Conservation (phyloP, 53 echinoderm and acorn worm species). For the Hippasteria phrygiana region DNA sequence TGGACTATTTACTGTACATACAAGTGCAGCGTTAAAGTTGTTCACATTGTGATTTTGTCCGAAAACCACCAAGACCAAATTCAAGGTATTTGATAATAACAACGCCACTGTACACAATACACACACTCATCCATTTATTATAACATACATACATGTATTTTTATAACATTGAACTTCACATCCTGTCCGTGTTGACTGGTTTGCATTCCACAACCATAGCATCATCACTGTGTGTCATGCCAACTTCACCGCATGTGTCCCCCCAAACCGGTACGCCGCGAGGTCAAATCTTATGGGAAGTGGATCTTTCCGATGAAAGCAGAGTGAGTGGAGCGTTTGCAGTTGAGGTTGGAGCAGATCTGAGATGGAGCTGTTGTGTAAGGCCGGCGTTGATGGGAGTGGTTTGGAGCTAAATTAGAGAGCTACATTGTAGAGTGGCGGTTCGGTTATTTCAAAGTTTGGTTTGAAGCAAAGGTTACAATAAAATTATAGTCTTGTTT, state of each 20-base stretch:
- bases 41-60: background rate
- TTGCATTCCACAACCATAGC: slow-evolving; percentile 43
- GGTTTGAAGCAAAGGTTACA: too few relatives aligned
- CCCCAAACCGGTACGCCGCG: slow-evolving; percentile 28
- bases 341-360: background rate
- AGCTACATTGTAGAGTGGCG: background rate
- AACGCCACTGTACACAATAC: background rate
- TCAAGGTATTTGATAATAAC: background rate
- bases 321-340: background rate
- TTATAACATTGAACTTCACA: slow-evolving; percentile 46
- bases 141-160: slow-evolving; percentile 9
- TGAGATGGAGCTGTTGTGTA: too few relatives aligned
- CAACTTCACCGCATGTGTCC: slow-evolving; percentile 11
- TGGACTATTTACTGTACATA: background rate
- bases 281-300: slow-evolving; percentile 39
- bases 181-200: slow-evolving; percentile 46
- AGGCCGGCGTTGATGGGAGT: too few relatives aligned
- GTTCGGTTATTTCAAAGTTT: too few relatives aligned
- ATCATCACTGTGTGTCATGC: slow-evolving; percentile 17
- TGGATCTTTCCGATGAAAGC: background rate
- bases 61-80: slow-evolving; percentile 9
- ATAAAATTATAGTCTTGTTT: too few relatives aligned
- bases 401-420: background rate
- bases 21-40: background rate
- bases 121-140: background rate